phyloP scores from a whole-genome alignment of 2,888 invertebrate genomes.

The Drosophila pseudotalamancana region DNA sequence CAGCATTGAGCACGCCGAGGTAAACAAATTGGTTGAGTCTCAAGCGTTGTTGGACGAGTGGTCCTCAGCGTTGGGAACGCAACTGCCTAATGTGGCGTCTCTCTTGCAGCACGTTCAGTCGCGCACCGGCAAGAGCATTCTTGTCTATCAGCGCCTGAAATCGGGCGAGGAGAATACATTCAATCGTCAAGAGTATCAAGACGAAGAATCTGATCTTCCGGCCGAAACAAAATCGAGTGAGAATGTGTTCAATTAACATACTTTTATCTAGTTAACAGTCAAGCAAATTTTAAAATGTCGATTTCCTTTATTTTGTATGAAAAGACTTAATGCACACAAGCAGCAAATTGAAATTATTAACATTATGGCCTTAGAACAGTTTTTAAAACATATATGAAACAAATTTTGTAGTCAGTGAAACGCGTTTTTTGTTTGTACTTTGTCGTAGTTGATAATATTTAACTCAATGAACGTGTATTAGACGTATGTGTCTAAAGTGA shows the following conservation, averaged over 20 bases:
- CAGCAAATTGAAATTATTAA: conserved; percentile 48
- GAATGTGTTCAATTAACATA: conserved; percentile 60
- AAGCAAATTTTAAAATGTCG: conserved; percentile 7
- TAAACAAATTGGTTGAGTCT: conserved; percentile 74
- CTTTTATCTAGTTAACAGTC: not conserved
- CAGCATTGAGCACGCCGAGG: conserved; percentile 88
- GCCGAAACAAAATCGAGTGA: conserved; percentile 16
- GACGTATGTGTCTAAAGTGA: conserved; percentile 48
- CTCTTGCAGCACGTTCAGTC: conserved; percentile 70
- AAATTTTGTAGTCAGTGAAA: conserved; percentile 30
- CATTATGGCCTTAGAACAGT: conserved; percentile 49
- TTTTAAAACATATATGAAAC: conserved; percentile 54
- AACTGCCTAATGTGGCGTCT: conserved; percentile 68
- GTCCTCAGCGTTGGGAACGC: conserved; percentile 62
- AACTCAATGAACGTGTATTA: conserved; percentile 37
- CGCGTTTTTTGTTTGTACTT: conserved; percentile 42
- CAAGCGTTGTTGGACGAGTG: conserved; percentile 64
- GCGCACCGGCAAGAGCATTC: conserved; percentile 77
- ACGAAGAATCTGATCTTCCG: conserved; percentile 4
- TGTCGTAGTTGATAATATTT: conserved; percentile 42
- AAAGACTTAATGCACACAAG: conserved; percentile 45
- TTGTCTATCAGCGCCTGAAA: conserved; percentile 80
- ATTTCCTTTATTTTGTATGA: conserved; percentile 10
- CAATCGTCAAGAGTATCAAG: conserved; percentile 64
- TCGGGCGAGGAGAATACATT: conserved; percentile 80